A percentile compares a stretch with the other conserved stretches of the same genome.
These are phyloP conservation scores for Tretioscincus oriximinensis DNA, from an alignment of 2,113 vertebrate species.

Conservation along the genomic window DNA sequence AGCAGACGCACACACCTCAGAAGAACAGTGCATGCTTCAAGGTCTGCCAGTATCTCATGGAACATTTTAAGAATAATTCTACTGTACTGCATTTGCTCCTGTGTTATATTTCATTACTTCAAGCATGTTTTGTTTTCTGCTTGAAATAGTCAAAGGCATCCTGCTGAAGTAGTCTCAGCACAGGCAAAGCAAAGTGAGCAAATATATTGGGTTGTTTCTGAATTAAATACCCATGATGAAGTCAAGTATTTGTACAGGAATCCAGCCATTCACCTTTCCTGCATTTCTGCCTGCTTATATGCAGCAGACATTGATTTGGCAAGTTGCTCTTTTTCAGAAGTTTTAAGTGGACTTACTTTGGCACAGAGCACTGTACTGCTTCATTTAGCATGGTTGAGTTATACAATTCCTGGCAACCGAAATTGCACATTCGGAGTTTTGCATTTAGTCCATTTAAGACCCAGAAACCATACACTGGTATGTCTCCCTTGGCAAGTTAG, in stretches of 20 bases:
- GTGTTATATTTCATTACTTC: background rate
- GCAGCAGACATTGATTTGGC: conserved; percentile 54
- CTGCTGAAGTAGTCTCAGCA: background rate
- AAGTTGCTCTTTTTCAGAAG: conserved; percentile 53
- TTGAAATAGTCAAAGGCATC: background rate
- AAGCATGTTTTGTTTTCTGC: background rate
- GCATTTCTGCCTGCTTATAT: conserved; percentile 37
- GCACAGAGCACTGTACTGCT: conserved; percentile 51
- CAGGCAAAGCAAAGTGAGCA: conserved; percentile 28
- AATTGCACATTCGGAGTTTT: conserved; percentile 28
- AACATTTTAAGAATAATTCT: conserved; percentile 10
- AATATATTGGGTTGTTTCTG: conserved; percentile 33
- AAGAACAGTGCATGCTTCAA: background rate
- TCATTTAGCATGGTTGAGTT: conserved; percentile 57
- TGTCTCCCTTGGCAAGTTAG: conserved; percentile 40
- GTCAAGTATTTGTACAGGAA: conserved; percentile 64
- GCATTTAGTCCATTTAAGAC: conserved; percentile 36
- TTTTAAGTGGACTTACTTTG: conserved; percentile 59
- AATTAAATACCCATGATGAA: conserved; percentile 46
- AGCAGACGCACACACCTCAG: background rate
- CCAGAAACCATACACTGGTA: conserved; percentile 40
- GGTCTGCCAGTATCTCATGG: background rate
- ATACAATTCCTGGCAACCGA: conserved; percentile 54
- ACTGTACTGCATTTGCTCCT: background rate
- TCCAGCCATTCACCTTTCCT: conserved; percentile 52